Percentiles rank a stretch among this genome's conserved stretches.
phyloP scores from a whole-genome alignment of 2,888 invertebrate genomes.

The Neoascia interrupta region DNA sequence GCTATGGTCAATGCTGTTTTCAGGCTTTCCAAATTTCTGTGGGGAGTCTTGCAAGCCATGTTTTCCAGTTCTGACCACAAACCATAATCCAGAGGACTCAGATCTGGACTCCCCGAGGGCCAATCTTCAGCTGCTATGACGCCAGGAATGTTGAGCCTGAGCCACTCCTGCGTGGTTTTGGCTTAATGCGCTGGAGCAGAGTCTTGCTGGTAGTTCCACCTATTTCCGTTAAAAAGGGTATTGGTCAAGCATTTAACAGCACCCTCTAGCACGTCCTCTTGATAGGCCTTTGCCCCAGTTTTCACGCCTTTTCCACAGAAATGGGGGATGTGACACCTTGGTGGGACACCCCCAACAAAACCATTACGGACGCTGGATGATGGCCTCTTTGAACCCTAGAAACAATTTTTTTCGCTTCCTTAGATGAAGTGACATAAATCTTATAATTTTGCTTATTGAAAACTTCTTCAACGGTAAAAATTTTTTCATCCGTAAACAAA shows the following conservation, averaged over 20 bases:
- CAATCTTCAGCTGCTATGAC: constrained; percentile 29
- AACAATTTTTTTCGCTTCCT: neutral
- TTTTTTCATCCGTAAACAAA: too few species aligned
- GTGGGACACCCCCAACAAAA: constrained; percentile 11
- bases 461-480: too few species aligned
- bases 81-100: constrained; percentile 25
- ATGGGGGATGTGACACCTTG: constrained; percentile 1
- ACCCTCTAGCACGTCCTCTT: too few species aligned
- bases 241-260: neutral
- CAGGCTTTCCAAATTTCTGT: constrained; percentile 23
- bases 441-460: too few species aligned
- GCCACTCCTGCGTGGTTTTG: neutral
- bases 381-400: constrained; percentile 4
- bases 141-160: constrained; percentile 6
- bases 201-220: too few species aligned
- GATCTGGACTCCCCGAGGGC: constrained; percentile 30
- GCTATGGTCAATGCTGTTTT: too few species aligned
- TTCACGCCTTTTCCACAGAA: neutral
- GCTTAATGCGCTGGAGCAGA: too few species aligned
- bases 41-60: constrained; percentile 23
- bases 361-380: constrained; percentile 4
- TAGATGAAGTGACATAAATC: constrained; percentile 1
- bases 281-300: neutral
- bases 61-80: constrained; percentile 26
- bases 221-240: neutral